Evolutionary conservation across 2,113 vertebrate species (phyloP).

Genomic region (Pangasianodon hypophthalmus): DNA sequence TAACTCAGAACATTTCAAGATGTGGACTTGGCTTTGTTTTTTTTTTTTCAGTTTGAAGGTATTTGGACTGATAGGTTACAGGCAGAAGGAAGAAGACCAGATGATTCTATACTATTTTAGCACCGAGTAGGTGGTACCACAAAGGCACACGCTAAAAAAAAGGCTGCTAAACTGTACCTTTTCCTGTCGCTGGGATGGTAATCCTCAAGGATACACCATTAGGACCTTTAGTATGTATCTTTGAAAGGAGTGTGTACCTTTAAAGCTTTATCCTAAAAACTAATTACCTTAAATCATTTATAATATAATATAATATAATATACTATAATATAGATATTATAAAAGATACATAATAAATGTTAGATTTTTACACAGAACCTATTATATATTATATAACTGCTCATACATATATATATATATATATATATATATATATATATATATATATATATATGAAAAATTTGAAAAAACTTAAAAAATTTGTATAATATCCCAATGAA

Average conservation of each 20-base stretch:
- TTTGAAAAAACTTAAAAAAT: background rate
- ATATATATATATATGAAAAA: background rate
- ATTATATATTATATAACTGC: too few species aligned
- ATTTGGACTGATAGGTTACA: slow-evolving; percentile 1
- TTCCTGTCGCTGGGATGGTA: background rate
- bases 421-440: too few species aligned
- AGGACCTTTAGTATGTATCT: background rate
- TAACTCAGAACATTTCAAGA: slow-evolving; percentile 11
- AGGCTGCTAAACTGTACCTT: background rate
- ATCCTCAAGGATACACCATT: background rate
- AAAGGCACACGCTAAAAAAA: background rate
- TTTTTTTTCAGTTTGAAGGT: background rate
- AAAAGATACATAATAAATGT: background rate
- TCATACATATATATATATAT: background rate
- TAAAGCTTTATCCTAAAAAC: background rate
- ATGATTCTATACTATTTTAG: background rate
- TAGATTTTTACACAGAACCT: background rate
- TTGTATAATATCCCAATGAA: background rate
- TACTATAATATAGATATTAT: too few species aligned
- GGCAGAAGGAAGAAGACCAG: background rate
- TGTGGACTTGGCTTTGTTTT: background rate
- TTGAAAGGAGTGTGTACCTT: background rate
- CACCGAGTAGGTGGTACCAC: background rate
- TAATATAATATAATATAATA: background rate
- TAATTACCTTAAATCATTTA: background rate